A percentile compares a stretch with the other conserved stretches of the same genome.
phyloP scores from a whole-genome alignment of 2,113 vertebrate genomes.

The Anas platyrhynchos region DNA sequence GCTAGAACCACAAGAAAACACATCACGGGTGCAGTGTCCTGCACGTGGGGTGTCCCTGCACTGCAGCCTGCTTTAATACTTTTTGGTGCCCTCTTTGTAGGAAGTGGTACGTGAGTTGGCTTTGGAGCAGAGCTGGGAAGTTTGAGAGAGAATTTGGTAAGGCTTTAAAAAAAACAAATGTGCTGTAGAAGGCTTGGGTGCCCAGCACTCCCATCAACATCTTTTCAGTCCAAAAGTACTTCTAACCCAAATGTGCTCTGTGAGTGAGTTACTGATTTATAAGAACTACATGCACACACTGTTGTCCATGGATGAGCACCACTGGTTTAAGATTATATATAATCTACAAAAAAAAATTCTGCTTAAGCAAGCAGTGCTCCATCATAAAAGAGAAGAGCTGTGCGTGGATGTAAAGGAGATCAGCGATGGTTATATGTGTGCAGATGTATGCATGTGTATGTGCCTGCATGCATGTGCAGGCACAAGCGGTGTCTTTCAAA shows the following conservation, averaged over 20 bases:
- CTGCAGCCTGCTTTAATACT: background rate
- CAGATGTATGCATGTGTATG: background rate
- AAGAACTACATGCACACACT: background rate
- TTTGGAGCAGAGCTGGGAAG: background rate
- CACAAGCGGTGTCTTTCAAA: conserved; percentile 26
- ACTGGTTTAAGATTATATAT: conserved; percentile 5
- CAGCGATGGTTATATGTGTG: background rate
- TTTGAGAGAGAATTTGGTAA: background rate
- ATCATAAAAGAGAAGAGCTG: background rate
- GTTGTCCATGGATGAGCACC: background rate
- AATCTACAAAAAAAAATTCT: conserved; percentile 41
- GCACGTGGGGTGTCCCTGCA: background rate
- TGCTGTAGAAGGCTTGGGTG: background rate
- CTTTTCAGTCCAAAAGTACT: conserved; percentile 40
- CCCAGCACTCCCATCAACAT: background rate
- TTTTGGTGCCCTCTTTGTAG: background rate
- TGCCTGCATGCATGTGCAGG: background rate
- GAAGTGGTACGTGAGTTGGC: accelerated
- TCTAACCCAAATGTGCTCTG: background rate
- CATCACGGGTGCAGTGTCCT: background rate
- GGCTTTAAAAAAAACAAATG: background rate
- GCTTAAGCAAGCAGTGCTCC: background rate
- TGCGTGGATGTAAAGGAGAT: background rate
- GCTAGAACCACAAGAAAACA: background rate
- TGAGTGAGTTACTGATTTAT: conserved; percentile 16